Percentiles rank a stretch among this genome's conserved stretches.
Conservation (phyloP, 2,888 invertebrate genomes). For the Digitonthophagus gazella region DNA sequence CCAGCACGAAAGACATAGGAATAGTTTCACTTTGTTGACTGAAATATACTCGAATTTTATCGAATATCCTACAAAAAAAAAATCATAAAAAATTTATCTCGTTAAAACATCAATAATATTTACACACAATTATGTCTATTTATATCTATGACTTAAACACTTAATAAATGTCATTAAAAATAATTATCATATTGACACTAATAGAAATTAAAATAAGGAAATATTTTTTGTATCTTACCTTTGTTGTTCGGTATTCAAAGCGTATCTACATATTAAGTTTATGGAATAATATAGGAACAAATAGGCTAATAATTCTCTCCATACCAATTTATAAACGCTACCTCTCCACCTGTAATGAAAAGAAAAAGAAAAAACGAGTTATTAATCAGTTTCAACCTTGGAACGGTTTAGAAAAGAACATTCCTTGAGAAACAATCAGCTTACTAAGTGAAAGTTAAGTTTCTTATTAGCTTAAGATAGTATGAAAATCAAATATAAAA, state of each 20-base stretch:
- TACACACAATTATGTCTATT: background rate
- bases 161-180: background rate
- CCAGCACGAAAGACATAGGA: conserved; percentile 93
- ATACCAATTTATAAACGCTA: conserved; percentile 93
- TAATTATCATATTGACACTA: background rate
- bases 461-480: too few species aligned
- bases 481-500: too few species aligned
- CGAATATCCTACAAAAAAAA: conserved; percentile 72
- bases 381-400: background rate
- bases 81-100: background rate
- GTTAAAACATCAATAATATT: background rate
- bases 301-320: conserved; percentile 89
- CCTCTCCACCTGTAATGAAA: conserved; percentile 83
- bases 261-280: conserved; percentile 83
- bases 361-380: conserved; percentile 1
- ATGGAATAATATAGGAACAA: conserved; percentile 82
- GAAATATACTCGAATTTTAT: conserved; percentile 82
- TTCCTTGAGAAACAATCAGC: background rate
- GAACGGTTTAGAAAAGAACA: background rate
- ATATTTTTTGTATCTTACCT: conserved; percentile 58
- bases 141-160: background rate
- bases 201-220: background rate
- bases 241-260: conserved; percentile 74
- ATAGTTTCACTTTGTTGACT: conserved; percentile 85
- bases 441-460: background rate